These are phyloP conservation scores for Zygogramma bicolorata DNA, from an alignment of 2,888 invertebrate genomes.

Conservation along the genomic window DNA sequence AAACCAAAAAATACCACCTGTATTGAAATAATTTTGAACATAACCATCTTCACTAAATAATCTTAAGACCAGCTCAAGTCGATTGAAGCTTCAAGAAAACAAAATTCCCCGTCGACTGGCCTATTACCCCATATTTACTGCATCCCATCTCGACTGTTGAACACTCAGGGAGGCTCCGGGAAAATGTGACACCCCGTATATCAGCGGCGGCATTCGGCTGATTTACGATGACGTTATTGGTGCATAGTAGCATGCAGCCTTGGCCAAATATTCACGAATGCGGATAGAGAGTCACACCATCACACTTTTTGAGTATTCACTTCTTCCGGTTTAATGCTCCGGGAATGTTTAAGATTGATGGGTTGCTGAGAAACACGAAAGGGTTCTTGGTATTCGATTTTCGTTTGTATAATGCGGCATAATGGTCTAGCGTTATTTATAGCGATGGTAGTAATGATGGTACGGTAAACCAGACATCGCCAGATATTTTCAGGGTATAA, in stretches of 20 bases:
- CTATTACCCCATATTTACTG: not conserved
- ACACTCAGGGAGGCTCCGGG: not conserved
- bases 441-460: not conserved
- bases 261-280: constrained; percentile 27
- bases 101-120: not conserved
- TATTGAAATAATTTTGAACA: no score
- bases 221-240: constrained; percentile 37
- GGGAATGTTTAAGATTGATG: constrained; percentile 24
- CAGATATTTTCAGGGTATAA: no score
- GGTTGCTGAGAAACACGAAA: constrained; percentile 12
- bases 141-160: not conserved
- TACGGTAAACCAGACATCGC: no score
- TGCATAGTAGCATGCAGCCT: constrained; percentile 33
- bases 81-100: not conserved
- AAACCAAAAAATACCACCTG: no score
- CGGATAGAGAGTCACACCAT: constrained; percentile 30
- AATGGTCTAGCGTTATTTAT: not conserved
- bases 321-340: constrained; percentile 23
- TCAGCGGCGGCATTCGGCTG: constrained; percentile 30
- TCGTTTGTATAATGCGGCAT: not conserved
- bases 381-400: constrained; percentile 20
- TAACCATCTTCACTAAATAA: no score
- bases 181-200: constrained; percentile 23
- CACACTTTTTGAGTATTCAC: constrained; percentile 20
- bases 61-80: not conserved